These are phyloP conservation scores for Troides aeacus DNA, from an alignment of 2,888 invertebrate genomes.

Conservation along the genomic window DNA sequence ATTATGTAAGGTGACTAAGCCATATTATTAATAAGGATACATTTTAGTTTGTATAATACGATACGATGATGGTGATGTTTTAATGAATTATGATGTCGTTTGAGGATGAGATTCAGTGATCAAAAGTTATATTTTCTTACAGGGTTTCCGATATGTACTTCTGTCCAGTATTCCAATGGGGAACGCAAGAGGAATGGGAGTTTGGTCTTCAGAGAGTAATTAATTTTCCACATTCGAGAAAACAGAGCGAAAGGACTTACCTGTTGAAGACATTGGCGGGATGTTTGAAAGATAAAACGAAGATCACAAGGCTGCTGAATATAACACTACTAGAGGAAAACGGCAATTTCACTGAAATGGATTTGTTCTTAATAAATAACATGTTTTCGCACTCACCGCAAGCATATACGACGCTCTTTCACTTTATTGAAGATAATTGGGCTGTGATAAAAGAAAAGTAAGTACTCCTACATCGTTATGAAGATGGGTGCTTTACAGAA, in stretches of 20 bases:
- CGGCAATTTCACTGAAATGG: constrained; percentile 87
- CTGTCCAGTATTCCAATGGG: constrained; percentile 91
- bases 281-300: constrained; percentile 85
- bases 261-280: constrained; percentile 88
- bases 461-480: constrained; percentile 38
- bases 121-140: constrained; percentile 27
- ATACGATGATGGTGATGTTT: too few relatives aligned
- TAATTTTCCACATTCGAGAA: constrained; percentile 85
- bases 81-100: too few relatives aligned
- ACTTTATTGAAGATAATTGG: constrained; percentile 87
- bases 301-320: constrained; percentile 83
- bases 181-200: constrained; percentile 89
- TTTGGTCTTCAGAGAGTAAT: constrained; percentile 88
- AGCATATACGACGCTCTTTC: constrained; percentile 86
- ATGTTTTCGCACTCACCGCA: constrained; percentile 86
- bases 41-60: too few relatives aligned
- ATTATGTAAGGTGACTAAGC: neutral
- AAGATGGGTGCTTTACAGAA: too few relatives aligned
- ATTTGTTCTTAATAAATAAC: constrained; percentile 86
- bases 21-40: too few relatives aligned
- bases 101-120: too few relatives aligned
- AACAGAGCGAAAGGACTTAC: constrained; percentile 87
- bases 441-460: constrained; percentile 83
- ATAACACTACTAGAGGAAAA: constrained; percentile 85
- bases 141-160: constrained; percentile 88